phyloP scores from a whole-genome alignment of 1,140 invertebrate species.

The Melanaphis sacchari region DNA sequence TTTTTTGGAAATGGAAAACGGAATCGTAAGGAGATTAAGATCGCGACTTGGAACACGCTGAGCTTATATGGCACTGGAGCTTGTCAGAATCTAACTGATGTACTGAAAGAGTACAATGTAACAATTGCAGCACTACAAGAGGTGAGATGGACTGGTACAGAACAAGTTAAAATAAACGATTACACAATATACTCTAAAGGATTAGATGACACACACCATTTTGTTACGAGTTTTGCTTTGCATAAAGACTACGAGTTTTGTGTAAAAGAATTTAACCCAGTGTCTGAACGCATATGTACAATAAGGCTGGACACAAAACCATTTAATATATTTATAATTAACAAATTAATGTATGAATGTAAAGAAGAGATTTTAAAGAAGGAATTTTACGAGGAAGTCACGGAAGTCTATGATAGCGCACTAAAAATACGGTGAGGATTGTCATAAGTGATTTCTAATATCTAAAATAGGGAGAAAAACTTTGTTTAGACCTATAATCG shows the following conservation, averaged over 20 bases:
- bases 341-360: neutral
- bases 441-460: neutral
- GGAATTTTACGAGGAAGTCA: neutral
- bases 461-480: neutral
- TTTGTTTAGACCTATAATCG: neutral
- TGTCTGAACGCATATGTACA: slow-evolving; percentile 4
- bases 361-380: neutral
- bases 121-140: too few species aligned
- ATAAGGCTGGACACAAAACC: neutral
- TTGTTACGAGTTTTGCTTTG: neutral
- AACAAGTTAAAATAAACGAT: too few species aligned
- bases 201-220: too few species aligned
- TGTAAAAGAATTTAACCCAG: slow-evolving; percentile 25
- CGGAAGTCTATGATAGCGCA: neutral
- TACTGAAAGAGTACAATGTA: too few species aligned
- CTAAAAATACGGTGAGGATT: neutral
- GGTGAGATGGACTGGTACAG: too few species aligned
- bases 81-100: too few species aligned
- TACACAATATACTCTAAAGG: too few species aligned
- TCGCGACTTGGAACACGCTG: too few species aligned
- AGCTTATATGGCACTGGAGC: too few species aligned
- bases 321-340: neutral
- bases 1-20: too few species aligned
- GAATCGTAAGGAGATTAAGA: too few species aligned
- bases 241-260: neutral